Evolutionary conservation across 2,888 invertebrate species (phyloP).

Genomic region (Autographa gamma): DNA sequence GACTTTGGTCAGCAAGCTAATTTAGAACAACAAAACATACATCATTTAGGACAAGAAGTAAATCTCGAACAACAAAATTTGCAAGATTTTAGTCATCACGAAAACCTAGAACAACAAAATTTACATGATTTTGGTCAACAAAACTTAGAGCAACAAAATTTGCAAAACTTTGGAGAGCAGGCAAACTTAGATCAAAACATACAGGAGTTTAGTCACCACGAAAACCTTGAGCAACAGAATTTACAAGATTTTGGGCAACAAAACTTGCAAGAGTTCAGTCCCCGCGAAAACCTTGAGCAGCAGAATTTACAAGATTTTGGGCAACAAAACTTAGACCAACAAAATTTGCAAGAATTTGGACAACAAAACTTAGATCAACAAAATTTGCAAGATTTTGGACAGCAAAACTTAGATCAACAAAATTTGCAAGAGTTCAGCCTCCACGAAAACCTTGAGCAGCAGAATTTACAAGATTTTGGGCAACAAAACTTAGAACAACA

Average conservation of each 20-base stretch:
- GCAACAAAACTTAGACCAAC: constrained; percentile 44
- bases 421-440: constrained; percentile 30
- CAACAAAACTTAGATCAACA: constrained; percentile 39
- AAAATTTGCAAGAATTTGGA: constrained; percentile 33
- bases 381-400: constrained; percentile 33
- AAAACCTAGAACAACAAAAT: constrained; percentile 36
- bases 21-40: constrained; percentile 15
- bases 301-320: constrained; percentile 51
- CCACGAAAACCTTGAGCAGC: constrained; percentile 41
- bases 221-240: constrained; percentile 42
- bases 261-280: constrained; percentile 29
- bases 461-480: constrained; percentile 50
- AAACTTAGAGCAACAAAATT: constrained; percentile 27
- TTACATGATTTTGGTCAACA: constrained; percentile 39
- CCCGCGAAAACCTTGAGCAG: constrained; percentile 42
- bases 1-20: constrained; percentile 49
- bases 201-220: constrained; percentile 27
- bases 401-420: constrained; percentile 37
- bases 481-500: constrained; percentile 42
- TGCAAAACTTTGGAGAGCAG: constrained; percentile 28
- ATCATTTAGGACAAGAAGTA: constrained; percentile 16
- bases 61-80: constrained; percentile 21
- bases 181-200: constrained; percentile 37
- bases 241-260: constrained; percentile 34
- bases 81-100: constrained; percentile 15